Evolutionary conservation across 2,888 invertebrate species (phyloP).

Genomic region (Stegana nigrithorax): DNA sequence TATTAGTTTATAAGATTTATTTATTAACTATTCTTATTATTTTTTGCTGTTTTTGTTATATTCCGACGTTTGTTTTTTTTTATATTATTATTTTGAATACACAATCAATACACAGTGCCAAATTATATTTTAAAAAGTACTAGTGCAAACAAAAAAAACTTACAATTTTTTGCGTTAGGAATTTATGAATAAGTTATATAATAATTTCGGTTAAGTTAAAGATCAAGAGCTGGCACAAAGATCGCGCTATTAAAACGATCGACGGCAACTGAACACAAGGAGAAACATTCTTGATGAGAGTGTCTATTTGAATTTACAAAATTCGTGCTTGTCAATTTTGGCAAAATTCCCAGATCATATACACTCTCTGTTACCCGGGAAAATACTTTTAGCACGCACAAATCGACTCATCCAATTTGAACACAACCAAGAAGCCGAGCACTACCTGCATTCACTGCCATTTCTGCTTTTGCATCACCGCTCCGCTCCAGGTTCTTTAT

Average conservation of each 20-base stretch:
- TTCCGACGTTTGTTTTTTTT: constrained; percentile 1
- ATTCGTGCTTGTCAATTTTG: constrained; percentile 63
- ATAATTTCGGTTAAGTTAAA: constrained; percentile 58
- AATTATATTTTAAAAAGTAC: too few relatives aligned
- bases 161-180: constrained; percentile 47
- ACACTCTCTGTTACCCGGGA: constrained; percentile 69
- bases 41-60: constrained; percentile 14
- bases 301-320: constrained; percentile 67
- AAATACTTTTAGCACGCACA: constrained; percentile 68
- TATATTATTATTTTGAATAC: too few relatives aligned
- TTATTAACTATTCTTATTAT: too few relatives aligned
- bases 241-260: constrained; percentile 70
- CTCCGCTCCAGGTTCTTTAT: too few relatives aligned
- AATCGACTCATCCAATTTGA: too few relatives aligned
- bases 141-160: constrained; percentile 50
- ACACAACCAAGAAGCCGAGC: too few relatives aligned
- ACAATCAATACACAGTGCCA: too few relatives aligned
- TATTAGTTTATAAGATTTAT: too few relatives aligned
- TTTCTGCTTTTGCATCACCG: too few relatives aligned
- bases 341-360: constrained; percentile 69
- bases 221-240: constrained; percentile 66
- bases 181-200: constrained; percentile 57
- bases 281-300: constrained; percentile 67
- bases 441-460: too few relatives aligned
- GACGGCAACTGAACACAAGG: constrained; percentile 69